Percentiles rank a stretch among this genome's conserved stretches.
phyloP scores from a whole-genome alignment of 2,797 vertebrate genomes.

The Pristis pectinata region DNA sequence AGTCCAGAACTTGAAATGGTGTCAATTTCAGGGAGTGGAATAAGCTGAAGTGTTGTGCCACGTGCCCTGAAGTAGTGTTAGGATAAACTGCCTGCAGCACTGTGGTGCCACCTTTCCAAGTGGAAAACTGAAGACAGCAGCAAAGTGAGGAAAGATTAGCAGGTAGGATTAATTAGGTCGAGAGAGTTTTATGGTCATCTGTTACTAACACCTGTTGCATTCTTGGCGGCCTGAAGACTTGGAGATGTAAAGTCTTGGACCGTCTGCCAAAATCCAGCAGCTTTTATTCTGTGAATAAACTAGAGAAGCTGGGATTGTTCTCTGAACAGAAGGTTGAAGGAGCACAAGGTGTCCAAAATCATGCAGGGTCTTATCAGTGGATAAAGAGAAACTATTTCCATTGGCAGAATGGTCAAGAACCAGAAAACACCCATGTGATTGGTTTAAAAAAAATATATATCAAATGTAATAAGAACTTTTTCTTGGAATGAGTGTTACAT shows the following conservation, averaged over 20 bases:
- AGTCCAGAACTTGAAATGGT: background rate
- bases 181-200: constrained; percentile 39
- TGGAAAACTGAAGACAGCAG: background rate
- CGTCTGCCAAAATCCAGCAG: constrained; percentile 87
- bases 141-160: background rate
- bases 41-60: background rate
- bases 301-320: no score
- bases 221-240: constrained; percentile 92
- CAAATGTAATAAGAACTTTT: no score
- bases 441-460: no score
- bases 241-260: constrained; percentile 67
- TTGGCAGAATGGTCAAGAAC: no score
- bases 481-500: no score
- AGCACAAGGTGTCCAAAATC: no score
- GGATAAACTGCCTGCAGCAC: background rate
- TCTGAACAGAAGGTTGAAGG: no score
- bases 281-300: constrained; percentile 61
- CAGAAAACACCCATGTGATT: no score
- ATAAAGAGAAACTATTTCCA: no score
- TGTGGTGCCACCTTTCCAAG: background rate
- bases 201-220: constrained; percentile 56
- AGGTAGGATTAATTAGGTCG: background rate
- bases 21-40: background rate
- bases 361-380: no score
- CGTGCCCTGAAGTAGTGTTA: background rate